A percentile compares a stretch with the other conserved stretches of the same genome.
Evolutionary conservation across 1,140 invertebrate species (phyloP).

Genomic region (Caenorhabditis tropicalis): DNA sequence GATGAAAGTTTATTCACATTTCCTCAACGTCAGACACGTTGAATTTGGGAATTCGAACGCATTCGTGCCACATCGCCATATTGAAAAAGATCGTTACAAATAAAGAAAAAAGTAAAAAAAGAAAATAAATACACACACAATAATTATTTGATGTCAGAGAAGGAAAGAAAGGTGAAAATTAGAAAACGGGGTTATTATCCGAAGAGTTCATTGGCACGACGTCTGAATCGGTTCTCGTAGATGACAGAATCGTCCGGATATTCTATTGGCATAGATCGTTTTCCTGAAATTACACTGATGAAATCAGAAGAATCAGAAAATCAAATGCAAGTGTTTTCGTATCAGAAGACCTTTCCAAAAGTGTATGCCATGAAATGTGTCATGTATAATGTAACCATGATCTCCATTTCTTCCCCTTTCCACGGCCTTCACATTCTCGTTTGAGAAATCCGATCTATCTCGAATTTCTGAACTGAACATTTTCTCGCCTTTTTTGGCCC

Average conservation of each 20-base stretch:
- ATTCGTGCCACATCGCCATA: too few species aligned
- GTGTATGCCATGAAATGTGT: background rate
- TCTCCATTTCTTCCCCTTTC: background rate
- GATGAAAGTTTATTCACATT: too few species aligned
- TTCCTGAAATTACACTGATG: background rate
- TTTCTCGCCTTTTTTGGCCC: background rate
- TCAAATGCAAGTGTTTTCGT: background rate
- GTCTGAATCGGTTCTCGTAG: slow-evolving; percentile 26
- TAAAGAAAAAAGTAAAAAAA: background rate
- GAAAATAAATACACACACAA: background rate
- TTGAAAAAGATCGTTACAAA: too few species aligned
- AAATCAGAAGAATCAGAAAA: background rate
- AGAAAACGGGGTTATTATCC: background rate
- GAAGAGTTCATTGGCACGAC: slow-evolving; percentile 29
- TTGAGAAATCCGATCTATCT: slow-evolving; percentile 18
- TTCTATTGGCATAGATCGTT: background rate
- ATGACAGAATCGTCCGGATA: slow-evolving; percentile 1
- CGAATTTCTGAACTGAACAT: slow-evolving; percentile 1
- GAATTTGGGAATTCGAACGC: too few species aligned
- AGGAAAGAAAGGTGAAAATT: background rate
- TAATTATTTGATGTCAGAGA: background rate
- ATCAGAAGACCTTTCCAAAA: background rate
- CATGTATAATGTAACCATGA: background rate
- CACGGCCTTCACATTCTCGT: background rate
- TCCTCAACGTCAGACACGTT: too few species aligned